Evolutionary conservation across 1,140 invertebrate species (phyloP).

Genomic region (Lithobius niger): DNA sequence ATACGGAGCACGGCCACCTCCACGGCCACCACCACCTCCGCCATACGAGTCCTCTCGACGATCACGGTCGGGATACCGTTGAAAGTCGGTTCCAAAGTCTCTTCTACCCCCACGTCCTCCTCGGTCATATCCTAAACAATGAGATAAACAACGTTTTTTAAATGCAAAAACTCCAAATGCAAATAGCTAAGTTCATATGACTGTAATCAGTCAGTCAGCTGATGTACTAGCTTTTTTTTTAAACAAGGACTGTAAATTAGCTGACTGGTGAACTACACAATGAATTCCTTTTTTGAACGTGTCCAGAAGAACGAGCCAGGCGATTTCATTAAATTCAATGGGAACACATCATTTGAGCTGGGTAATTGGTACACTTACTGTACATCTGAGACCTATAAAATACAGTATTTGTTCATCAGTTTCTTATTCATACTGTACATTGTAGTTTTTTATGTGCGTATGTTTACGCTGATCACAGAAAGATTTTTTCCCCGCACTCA

Average conservation of each 20-base stretch:
- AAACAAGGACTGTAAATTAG: background rate
- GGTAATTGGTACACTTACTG: too few relatives aligned
- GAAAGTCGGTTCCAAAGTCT: conserved; percentile 10
- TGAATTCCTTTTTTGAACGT: too few relatives aligned
- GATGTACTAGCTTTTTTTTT: background rate
- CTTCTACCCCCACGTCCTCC: conserved; percentile 1
- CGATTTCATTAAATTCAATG: too few relatives aligned
- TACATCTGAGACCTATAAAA: too few relatives aligned
- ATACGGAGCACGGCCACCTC: background rate
- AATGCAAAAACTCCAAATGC: background rate
- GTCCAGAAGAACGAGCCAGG: too few relatives aligned
- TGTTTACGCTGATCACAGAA: too few relatives aligned
- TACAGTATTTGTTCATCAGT: too few relatives aligned
- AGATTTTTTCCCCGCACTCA: too few relatives aligned
- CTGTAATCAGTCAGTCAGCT: background rate
- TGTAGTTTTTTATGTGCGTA: too few relatives aligned
- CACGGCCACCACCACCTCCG: conserved; percentile 17
- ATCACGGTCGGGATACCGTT: conserved; percentile 16
- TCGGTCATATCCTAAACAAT: conserved; percentile 2
- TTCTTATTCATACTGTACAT: too few relatives aligned
- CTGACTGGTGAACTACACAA: background rate
- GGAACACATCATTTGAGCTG: too few relatives aligned
- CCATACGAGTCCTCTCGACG: conserved; percentile 7
- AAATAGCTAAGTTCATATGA: background rate
- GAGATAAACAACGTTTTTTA: too few relatives aligned